Evolutionary conservation across 2,113 vertebrate species (phyloP).

Genomic region (Ornithorhynchus anatinus): DNA sequence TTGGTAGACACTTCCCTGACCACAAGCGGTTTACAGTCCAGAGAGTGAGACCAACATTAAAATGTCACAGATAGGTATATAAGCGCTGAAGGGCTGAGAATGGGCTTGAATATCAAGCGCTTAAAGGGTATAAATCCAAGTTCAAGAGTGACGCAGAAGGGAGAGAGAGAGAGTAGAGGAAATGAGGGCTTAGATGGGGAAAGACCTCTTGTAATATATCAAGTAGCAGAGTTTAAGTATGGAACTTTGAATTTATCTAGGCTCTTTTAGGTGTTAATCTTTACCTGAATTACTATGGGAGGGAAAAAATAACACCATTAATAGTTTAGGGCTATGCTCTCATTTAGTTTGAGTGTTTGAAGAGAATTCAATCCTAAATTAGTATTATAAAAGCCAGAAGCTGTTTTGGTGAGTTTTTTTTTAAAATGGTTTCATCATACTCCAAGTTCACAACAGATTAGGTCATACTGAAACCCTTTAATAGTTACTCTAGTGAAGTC

Average conservation of each 20-base stretch:
- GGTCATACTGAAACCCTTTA: background rate
- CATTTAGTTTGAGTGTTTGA: slow-evolving; percentile 24
- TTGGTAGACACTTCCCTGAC: too few species aligned
- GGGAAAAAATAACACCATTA: slow-evolving; percentile 23
- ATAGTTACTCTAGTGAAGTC: slow-evolving; percentile 3
- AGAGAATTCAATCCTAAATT: slow-evolving; percentile 36
- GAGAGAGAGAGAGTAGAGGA: too few species aligned
- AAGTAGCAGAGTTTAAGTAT: slow-evolving; percentile 35
- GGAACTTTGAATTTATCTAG: slow-evolving; percentile 14
- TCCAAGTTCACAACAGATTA: background rate
- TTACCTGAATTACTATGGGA: slow-evolving; percentile 21
- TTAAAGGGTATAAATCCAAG: too few species aligned
- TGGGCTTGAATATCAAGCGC: too few species aligned
- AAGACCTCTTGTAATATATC: slow-evolving; percentile 37
- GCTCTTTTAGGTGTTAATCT: slow-evolving; percentile 12
- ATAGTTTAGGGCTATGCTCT: slow-evolving; percentile 25
- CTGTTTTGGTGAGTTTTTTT: fast-evolving
- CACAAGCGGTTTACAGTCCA: too few species aligned
- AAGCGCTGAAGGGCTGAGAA: too few species aligned
- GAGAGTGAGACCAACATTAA: too few species aligned
- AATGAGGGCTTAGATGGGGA: background rate
- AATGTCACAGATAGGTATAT: too few species aligned
- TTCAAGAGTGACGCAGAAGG: too few species aligned
- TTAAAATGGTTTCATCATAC: slow-evolving; percentile 26
- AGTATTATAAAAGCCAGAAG: slow-evolving; percentile 22